A percentile compares a stretch with the other conserved stretches of the same genome.
Evolutionary conservation across 2,113 vertebrate species (phyloP).

Genomic region (Atractosteus spatula): DNA sequence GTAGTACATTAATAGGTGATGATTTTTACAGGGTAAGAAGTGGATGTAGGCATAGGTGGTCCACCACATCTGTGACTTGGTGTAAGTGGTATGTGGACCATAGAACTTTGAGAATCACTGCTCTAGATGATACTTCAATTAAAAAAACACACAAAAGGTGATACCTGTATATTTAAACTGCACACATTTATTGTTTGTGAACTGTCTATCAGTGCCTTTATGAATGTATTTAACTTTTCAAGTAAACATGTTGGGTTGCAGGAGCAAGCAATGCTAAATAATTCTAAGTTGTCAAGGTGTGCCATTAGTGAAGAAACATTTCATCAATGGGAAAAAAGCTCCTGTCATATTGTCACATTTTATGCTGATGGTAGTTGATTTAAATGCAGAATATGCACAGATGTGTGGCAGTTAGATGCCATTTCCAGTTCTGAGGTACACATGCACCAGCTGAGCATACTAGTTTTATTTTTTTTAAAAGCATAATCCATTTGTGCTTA

Average conservation of each 20-base stretch:
- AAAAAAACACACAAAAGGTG: no score
- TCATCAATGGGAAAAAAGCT: slow-evolving; percentile 19
- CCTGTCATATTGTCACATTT: slow-evolving; percentile 27
- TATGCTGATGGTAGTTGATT: slow-evolving; percentile 34
- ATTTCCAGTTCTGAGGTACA: slow-evolving; percentile 3
- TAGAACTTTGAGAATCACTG: no score
- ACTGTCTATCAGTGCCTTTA: slow-evolving; percentile 31
- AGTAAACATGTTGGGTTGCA: slow-evolving; percentile 1
- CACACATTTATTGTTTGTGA: slow-evolving; percentile 5
- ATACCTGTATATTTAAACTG: neutral
- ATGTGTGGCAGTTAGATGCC: slow-evolving; percentile 21
- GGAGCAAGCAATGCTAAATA: slow-evolving; percentile 27
- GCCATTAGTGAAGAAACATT: slow-evolving; percentile 22
- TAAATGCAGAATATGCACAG: slow-evolving; percentile 22
- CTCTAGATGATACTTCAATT: no score
- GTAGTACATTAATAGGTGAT: no score
- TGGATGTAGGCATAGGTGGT: no score
- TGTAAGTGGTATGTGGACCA: no score
- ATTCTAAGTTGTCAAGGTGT: slow-evolving; percentile 19
- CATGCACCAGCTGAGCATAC: neutral
- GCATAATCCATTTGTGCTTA: neutral
- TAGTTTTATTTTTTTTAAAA: neutral
- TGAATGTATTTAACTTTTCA: neutral
- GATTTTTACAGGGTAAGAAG: no score
- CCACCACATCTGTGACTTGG: no score